Conservation (phyloP, 2,888 invertebrate species). For the Lumbricus terrestris region DNA sequence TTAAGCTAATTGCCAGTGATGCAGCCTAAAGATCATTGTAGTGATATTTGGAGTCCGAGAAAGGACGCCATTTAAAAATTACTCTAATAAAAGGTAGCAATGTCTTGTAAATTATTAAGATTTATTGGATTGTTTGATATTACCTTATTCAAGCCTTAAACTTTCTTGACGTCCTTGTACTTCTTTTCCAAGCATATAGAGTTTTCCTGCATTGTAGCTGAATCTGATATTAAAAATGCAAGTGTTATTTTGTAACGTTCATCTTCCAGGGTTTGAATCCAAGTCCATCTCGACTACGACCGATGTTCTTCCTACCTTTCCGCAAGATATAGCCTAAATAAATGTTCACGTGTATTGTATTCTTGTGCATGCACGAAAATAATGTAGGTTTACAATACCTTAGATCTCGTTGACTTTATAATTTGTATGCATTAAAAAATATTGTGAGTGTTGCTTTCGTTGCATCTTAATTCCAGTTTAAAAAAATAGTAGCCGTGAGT, state of each 20-base stretch:
- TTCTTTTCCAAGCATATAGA: neutral
- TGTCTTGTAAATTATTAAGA: neutral
- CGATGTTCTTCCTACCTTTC: neutral
- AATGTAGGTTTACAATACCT: too few species aligned
- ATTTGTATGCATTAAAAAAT: neutral
- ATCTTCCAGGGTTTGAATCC: conserved; percentile 3
- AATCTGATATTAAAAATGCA: neutral
- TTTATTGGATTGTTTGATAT: neutral
- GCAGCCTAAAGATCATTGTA: too few species aligned
- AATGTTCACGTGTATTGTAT: too few species aligned
- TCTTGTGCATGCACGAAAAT: neutral
- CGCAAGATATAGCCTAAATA: neutral
- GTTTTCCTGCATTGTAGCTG: neutral
- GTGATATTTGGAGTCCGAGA: neutral
- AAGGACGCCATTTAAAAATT: neutral
- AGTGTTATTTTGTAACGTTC: neutral
- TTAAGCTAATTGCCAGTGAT: neutral
- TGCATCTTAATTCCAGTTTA: neutral
- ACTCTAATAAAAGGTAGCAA: too few species aligned
- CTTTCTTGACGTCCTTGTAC: neutral
- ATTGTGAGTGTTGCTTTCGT: neutral
- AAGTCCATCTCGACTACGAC: neutral
- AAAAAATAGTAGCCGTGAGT: neutral
- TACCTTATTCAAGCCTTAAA: neutral
- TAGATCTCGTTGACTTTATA: too few species aligned